phyloP scores from a whole-genome alignment of 2,888 invertebrate genomes.

The Epistrophe grossulariae region DNA sequence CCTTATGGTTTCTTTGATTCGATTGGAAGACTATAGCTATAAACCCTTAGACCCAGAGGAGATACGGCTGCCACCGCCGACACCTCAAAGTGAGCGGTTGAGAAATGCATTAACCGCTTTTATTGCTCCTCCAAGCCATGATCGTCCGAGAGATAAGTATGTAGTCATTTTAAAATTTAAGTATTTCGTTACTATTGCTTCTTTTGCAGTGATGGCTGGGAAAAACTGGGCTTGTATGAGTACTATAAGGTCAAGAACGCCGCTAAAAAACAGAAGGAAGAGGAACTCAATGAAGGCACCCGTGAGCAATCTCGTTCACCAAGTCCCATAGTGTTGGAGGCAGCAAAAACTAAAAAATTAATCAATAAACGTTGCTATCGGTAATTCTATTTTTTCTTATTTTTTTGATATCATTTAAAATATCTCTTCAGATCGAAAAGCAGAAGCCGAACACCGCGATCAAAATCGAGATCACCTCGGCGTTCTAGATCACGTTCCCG shows the following conservation, averaged over 20 bases:
- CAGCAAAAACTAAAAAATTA: constrained; percentile 85
- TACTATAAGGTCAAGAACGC: constrained; percentile 98
- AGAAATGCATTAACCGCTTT: constrained; percentile 98
- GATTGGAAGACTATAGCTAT: constrained; percentile 95
- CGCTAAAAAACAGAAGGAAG: constrained; percentile 94
- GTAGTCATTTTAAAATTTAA: constrained; percentile 71
- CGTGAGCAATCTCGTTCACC: constrained; percentile 91
- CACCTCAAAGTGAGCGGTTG: constrained; percentile 96
- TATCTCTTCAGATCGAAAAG: constrained; percentile 83
- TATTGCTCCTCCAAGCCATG: constrained; percentile 97
- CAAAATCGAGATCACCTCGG: constrained; percentile 83
- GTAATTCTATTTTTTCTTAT: constrained; percentile 81
- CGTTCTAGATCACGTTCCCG: constrained; percentile 81
- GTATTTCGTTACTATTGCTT: not conserved
- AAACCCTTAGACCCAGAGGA: constrained; percentile 94
- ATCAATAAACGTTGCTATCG: constrained; percentile 88
- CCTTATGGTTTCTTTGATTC: constrained; percentile 98
- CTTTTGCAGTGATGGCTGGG: constrained; percentile 95
- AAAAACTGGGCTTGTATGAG: constrained; percentile 97
- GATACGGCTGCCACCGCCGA: constrained; percentile 96
- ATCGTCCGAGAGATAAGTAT: constrained; percentile 96
- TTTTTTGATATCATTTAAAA: too few species aligned
- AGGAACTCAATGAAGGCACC: constrained; percentile 89
- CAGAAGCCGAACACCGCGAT: constrained; percentile 84
- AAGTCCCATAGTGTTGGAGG: constrained; percentile 90